Evolutionary conservation across 2,888 invertebrate genomes (phyloP), one percentile per base, ranked within the genome.

Genomic region (Caenorhabditis afra): DNA sequence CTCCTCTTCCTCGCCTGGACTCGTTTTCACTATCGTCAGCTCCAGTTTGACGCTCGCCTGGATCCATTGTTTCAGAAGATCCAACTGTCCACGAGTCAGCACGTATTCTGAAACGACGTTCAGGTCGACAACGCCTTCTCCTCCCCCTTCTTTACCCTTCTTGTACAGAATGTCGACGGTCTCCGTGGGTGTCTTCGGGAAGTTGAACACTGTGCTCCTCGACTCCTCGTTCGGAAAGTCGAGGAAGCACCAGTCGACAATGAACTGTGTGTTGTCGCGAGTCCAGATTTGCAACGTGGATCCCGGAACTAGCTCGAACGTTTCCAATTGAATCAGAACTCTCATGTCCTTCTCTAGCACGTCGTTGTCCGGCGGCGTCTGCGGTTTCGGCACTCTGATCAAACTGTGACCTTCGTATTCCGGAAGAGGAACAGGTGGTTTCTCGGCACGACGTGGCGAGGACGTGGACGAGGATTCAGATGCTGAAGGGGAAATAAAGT

Each of bases 21-120:
- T 78, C n/a, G 86, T 82, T 22, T 79, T 78, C 10, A 86, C 81
- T 29, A 89, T 47, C 3, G 81, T 81, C 64, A 89, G 86, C 23
- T 87, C 85, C 8, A 89, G 47, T 23, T 83, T 79, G 16, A 77
- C 84, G 35, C 81, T 79, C n/a, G 79, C 53, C 22, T 81, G 74
- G 14, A 88, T 82, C 87, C 88, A 89, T 77, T 89, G 89, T 10
- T 82, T 68, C 16, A 89, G 77, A 16, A 89, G 77, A 8, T 83
- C 74, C n/a, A 87, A 53, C 45, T 86, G 78, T 10, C 82, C 75
- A 16, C 79, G 71, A 16, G 83, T 82, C 16, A 89, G 58, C 14
- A 62, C 73, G 73, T 88, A 89, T 41, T 82, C 88, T 88, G 62
- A 73, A 85, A 64, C 14, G 39, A 7, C 14, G 22, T 10, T n/a